A percentile compares a stretch with the other conserved stretches of the same genome.
Conservation (phyloP, 2,113 vertebrate species). For the Chaetorhynchus papuensis region DNA sequence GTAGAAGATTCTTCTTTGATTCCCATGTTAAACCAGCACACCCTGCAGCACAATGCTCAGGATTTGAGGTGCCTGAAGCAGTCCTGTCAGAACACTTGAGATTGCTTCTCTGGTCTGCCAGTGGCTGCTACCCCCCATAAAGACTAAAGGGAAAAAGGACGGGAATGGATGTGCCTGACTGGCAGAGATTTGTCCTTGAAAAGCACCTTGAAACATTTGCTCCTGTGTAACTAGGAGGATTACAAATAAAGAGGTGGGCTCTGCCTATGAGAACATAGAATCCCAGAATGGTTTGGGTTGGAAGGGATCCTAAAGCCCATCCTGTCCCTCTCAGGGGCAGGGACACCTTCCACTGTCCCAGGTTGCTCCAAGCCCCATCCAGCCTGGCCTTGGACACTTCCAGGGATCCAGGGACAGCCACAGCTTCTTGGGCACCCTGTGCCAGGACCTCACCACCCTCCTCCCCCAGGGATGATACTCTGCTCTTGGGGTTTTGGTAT, state of each 20-base stretch:
- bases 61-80: not conserved
- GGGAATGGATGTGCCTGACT: not conserved
- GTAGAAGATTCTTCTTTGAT: not conserved
- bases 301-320: not conserved
- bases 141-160: too few species aligned
- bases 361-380: not conserved
- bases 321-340: not conserved
- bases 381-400: not conserved
- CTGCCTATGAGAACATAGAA: not conserved
- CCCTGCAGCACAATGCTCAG: not conserved
- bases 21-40: not conserved
- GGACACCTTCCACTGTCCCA: not conserved
- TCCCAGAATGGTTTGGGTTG: not conserved
- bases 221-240: not conserved
- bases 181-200: not conserved
- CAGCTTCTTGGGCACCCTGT: fast-evolving
- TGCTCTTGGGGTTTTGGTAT: not conserved
- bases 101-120: not conserved
- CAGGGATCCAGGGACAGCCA: not conserved
- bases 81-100: not conserved
- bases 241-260: not conserved
- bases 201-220: not conserved
- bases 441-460: not conserved
- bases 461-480: not conserved
- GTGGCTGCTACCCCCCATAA: not conserved